Evolutionary conservation across 1,140 invertebrate species (phyloP).

Genomic region (Alviniconcha marisindica): DNA sequence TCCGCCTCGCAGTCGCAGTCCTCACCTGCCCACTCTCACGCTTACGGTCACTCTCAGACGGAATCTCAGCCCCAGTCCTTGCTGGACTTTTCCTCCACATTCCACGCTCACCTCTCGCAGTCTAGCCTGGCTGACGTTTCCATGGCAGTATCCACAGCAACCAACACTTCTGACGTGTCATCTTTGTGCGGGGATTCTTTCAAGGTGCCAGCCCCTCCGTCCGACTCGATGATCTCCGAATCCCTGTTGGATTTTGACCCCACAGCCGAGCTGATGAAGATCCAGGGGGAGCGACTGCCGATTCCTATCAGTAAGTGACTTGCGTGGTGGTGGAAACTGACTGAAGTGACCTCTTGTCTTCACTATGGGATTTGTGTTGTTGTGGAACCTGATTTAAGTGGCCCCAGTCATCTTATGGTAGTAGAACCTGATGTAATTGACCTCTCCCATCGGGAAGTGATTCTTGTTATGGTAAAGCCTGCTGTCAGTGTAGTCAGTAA

Average conservation of each 20-base stretch:
- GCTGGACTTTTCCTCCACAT: conserved; percentile 38
- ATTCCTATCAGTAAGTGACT: conserved; percentile 65
- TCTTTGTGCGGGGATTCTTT: conserved; percentile 52
- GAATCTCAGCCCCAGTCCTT: conserved; percentile 37
- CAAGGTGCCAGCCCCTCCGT: conserved; percentile 64
- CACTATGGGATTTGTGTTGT: background rate
- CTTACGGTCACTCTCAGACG: no score
- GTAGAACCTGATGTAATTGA: no score
- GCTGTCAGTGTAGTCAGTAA: no score
- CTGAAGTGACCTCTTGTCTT: no score
- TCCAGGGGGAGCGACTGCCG: conserved; percentile 63
- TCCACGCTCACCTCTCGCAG: conserved; percentile 38
- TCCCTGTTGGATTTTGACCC: conserved; percentile 44
- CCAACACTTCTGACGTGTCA: conserved; percentile 43
- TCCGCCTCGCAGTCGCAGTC: conserved; percentile 1
- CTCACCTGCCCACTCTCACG: background rate
- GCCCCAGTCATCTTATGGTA: no score
- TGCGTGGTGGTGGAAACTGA: background rate
- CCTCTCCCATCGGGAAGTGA: no score
- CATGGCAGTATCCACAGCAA: conserved; percentile 39
- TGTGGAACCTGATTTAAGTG: no score
- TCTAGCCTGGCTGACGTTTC: conserved; percentile 6
- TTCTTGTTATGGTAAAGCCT: no score
- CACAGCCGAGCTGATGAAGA: conserved; percentile 55
- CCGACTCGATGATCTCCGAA: conserved; percentile 25